Evolutionary conservation across 1,140 invertebrate species (phyloP), one percentile per base, ranked within the genome.

Genomic region (Meloidogyne exigua): DNA sequence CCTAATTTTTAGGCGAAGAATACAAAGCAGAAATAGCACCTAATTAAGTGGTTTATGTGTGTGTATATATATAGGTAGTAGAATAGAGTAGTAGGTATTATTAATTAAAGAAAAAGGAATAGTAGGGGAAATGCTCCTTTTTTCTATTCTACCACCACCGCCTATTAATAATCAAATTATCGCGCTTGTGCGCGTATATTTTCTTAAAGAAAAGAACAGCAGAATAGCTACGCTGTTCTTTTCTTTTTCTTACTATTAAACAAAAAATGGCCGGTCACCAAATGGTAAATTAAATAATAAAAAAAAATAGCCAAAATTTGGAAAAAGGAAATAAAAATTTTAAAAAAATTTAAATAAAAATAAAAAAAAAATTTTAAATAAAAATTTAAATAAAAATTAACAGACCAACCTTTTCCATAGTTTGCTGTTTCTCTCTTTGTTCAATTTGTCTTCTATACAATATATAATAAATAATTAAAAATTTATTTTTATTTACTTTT

Each of bases 351-450:
- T n/a, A 57, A 72, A 44, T 65, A 25, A 28, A 39, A 12, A 13
- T 36, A 57, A 12, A 13, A 12, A 32, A 28, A 68, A 71, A 71
- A 49, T 25, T 36, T 23, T 23, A 39, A 12, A 23, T n/a, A n/a
- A 13, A 25, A 13, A 2, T 57, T 57, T n/a, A 57, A 72, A 44
- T 65, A 25, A 28, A 39, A 12, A 13, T 36, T 23, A 26, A 28
- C 21, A 12, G 21, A 32, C 82, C 21, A 7, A 96, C 95, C 92
- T 98, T 98, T 89, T 98, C 95, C 87, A 95, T 93, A 32, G 44
- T 66, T 82, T 93, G 91, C 91, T 96, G 94, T 88, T 97, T 94
- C 89, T 97, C 93, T 88, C 97, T 97, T 91, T 97, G 93, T 78
- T 96, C 92, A 49, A 96, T 93, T 49, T 93, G 95, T 36, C 72